Conservation (phyloP, 2,888 invertebrate genomes). For the Alcis repandata region DNA sequence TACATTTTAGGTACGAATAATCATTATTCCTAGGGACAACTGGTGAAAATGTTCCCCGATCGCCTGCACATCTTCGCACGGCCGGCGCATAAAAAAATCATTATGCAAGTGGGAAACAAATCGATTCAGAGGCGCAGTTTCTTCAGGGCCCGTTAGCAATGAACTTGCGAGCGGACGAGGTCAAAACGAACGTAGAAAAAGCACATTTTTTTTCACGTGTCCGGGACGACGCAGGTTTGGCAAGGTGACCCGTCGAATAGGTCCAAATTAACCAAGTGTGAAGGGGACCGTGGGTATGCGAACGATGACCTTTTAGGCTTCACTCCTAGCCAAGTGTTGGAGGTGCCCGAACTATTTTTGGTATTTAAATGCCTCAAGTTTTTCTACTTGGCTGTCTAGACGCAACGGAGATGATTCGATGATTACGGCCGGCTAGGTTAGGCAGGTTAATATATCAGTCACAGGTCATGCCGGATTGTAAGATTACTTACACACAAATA, state of each 20-base stretch:
- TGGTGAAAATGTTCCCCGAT: neutral
- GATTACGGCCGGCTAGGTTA: constrained; percentile 15
- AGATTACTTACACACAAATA: too few species aligned
- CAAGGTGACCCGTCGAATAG: constrained; percentile 56
- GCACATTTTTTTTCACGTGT: constrained; percentile 34
- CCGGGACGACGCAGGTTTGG: constrained; percentile 45
- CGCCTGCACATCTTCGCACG: neutral
- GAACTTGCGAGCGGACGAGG: constrained; percentile 39
- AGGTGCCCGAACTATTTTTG: constrained; percentile 36
- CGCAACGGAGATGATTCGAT: constrained; percentile 11
- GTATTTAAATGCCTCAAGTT: constrained; percentile 33
- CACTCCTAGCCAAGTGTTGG: constrained; percentile 39
- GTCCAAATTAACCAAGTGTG: constrained; percentile 54
- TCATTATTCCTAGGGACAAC: neutral
- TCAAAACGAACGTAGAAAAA: constrained; percentile 28
- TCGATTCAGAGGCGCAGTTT: constrained; percentile 27
- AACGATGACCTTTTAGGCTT: constrained; percentile 53
- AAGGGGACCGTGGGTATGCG: constrained; percentile 57
- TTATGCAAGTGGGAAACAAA: constrained; percentile 36
- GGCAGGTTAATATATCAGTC: neutral
- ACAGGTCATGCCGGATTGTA: neutral
- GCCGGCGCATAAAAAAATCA: constrained; percentile 12
- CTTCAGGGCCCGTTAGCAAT: constrained; percentile 32
- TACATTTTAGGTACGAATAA: too few species aligned
- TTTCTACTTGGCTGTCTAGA: constrained; percentile 33